phyloP scores from a whole-genome alignment of 2,888 invertebrate genomes.

The Eupithecia exiguata region DNA sequence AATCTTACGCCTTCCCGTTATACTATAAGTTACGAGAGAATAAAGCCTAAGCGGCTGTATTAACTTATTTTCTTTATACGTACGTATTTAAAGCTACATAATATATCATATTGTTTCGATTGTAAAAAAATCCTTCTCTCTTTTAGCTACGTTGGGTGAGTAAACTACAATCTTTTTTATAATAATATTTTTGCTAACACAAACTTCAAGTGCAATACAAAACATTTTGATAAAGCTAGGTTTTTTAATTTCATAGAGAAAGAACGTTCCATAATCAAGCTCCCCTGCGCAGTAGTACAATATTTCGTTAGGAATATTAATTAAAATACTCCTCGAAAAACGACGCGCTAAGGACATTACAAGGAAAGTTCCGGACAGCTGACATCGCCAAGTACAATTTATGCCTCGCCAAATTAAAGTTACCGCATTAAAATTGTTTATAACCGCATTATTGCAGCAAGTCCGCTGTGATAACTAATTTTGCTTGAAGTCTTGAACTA shows the following conservation, averaged over 20 bases:
- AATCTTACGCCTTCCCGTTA: constrained; percentile 39
- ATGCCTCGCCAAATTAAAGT: constrained; percentile 78
- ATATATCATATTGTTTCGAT: neutral
- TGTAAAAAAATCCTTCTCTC: neutral
- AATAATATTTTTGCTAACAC: neutral
- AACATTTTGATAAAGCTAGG: neutral
- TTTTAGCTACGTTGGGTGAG: neutral
- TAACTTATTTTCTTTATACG: constrained; percentile 19
- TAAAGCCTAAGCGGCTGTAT: constrained; percentile 29
- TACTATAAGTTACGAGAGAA: constrained; percentile 33
- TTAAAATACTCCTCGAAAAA: constrained; percentile 79
- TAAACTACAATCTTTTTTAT: neutral
- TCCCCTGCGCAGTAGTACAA: constrained; percentile 41
- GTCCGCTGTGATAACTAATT: constrained; percentile 70
- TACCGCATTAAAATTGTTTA: constrained; percentile 77
- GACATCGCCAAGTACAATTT: constrained; percentile 81
- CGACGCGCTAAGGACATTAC: constrained; percentile 78
- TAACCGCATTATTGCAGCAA: constrained; percentile 78
- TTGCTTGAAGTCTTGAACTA: neutral
- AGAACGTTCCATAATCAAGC: constrained; percentile 15
- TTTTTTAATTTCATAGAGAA: constrained; percentile 1
- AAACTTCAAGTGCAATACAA: neutral
- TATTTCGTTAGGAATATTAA: constrained; percentile 75
- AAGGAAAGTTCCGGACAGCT: constrained; percentile 80
- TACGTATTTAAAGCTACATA: neutral